These are phyloP conservation scores for Rhynchomys soricoides DNA, from an alignment of 2,113 vertebrate species.

Conservation along the genomic window DNA sequence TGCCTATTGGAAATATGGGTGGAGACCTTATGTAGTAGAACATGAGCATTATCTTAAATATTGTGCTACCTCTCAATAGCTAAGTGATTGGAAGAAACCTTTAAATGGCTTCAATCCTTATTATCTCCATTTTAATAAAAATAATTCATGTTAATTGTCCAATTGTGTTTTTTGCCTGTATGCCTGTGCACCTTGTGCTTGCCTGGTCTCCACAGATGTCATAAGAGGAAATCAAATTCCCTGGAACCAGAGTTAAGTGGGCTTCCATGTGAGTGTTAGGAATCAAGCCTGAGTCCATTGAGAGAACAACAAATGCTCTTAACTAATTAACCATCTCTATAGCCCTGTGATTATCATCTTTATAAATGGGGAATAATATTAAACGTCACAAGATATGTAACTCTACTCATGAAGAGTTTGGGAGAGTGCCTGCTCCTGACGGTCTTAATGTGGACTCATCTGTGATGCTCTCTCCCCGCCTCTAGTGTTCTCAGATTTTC, in stretches of 20 bases:
- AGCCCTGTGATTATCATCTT: background rate
- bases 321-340: background rate
- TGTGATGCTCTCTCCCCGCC: background rate
- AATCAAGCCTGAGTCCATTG: background rate
- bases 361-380: constrained; percentile 3
- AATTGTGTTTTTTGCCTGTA: background rate
- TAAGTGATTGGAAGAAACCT: background rate
- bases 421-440: background rate
- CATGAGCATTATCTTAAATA: background rate
- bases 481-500: background rate
- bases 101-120: background rate
- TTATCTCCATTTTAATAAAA: background rate
- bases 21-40: background rate
- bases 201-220: background rate
- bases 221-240: background rate
- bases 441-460: background rate
- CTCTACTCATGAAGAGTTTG: background rate
- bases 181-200: background rate
- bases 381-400: background rate
- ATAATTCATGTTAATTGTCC: background rate
- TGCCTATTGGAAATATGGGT: background rate
- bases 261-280: background rate
- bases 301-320: background rate
- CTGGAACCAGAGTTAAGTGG: background rate
- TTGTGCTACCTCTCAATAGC: background rate